Base-by-base conservation (phyloP, 2,797 vertebrate species). In the Coluber constrictor region DNA sequence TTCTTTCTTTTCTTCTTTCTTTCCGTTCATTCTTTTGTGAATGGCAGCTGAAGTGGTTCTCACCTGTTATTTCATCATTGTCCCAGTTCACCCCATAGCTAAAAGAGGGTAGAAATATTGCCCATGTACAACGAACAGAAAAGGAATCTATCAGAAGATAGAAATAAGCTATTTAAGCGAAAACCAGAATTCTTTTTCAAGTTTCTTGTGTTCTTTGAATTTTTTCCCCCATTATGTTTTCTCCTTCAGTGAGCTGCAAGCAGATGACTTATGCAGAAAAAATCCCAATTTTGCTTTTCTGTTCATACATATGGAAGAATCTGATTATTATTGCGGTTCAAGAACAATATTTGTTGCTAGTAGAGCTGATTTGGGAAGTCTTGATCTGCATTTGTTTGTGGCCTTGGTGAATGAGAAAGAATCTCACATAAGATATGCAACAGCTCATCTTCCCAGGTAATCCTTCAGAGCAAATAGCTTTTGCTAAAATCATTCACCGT, bases 61-160 rank as follows among this genome's bases (percentile, higher is more conserved):
- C 86, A 61, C 29, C 66, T 93, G 90, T 55, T 51, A 47, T 32
- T 91, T 60, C 63, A 61, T 61, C 60, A 93, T 91, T 79, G 61
- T 61, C 86, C 86, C 86, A 91, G 25, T 47, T 60, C 29, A n/a
- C 25, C 37, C 32, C 51, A 32, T 20, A 27, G 55, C 27, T 74
- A 91, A 91, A 54, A 27, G 16, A 8, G 3, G 37, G 51, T 74
- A 27, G 54, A 90, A 57, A 15, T 3, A 43, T 87, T 93, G 83
- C 51, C 92, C 32, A 2, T 37, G 9, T 54, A 74, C 43, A 61
- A 93, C 55, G 9, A 83, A 90, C 70, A 91, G 32, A 88, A 47
- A 63, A 25, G 63, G 55, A 37, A 60, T 90, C 37, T 37, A 29
- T 74, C 89, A 51, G 55, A 87, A 57, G 92, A 60, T 4, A 27